phyloP scores from a whole-genome alignment of 2,113 vertebrate species.

The Oceanodroma tethys region DNA sequence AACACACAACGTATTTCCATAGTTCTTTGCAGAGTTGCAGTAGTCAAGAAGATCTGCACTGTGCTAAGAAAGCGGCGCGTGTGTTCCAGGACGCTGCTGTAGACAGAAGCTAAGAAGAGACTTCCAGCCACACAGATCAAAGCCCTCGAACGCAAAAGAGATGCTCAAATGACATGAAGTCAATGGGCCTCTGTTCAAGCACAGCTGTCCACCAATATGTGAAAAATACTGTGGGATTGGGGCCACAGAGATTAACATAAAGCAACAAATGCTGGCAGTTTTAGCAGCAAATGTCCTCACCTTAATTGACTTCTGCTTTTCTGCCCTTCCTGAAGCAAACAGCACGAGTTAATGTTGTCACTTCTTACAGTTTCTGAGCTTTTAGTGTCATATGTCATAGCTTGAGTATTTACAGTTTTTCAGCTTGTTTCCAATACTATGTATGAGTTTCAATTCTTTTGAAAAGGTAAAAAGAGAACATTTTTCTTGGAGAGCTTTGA shows the following conservation, averaged over 20 bases:
- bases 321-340: not conserved
- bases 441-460: constrained; percentile 11
- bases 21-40: not conserved
- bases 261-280: not conserved
- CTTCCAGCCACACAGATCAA: not conserved
- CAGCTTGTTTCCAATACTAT: not conserved
- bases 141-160: not conserved
- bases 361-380: not conserved
- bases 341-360: not conserved
- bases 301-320: not conserved
- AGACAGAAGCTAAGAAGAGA: not conserved
- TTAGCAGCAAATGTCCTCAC: not conserved
- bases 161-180: not conserved
- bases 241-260: not conserved
- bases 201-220: not conserved
- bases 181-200: not conserved
- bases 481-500: constrained; percentile 49
- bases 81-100: not conserved
- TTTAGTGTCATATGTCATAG: not conserved
- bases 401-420: constrained; percentile 20
- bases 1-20: not conserved
- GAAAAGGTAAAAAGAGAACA: constrained; percentile 27
- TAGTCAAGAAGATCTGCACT: not conserved
- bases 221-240: not conserved
- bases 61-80: not conserved